Evolutionary conservation across 2,797 vertebrate species (phyloP), one percentile per base, ranked within the genome.

Genomic region (Hoplostethus atlanticus): DNA sequence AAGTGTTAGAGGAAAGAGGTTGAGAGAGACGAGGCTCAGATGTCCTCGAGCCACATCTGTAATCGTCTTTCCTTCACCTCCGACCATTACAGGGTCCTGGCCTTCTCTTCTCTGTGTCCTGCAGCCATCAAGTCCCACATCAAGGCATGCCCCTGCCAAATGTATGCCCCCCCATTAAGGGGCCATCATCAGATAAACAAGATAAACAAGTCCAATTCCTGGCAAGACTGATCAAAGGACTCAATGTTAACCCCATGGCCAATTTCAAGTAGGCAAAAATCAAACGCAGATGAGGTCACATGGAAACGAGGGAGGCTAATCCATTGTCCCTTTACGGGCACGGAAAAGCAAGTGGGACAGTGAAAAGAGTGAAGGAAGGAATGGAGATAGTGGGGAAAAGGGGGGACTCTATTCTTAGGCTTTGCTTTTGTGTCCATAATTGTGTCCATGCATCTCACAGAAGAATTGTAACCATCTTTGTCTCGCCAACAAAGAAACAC

Each of bases 141-240:
- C 93, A 93, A 93, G 92, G 92, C 91, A 89, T 89, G 80, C 55
- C 83, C 77, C 79, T 85, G 78, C 87, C 73, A 88, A 90, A 89
- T 89, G 86, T 79, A 80, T 83, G 85, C 85, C 90, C 88, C 87
- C 85, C 87, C 86, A 92, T 89, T 91, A 92, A 85, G 90, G 86
- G 90, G 84, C 91, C 89, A 90, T 94, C 92, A 93, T 93, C 91
- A 93, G 94, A 95, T 93, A 93, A 94, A 94, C 91, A 91, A 93
- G 91, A 94, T 93, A 94, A 94, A 94, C 92, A 93, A 93, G 91
- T 88, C 88, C 90, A 88, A 93, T 94, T 94, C 88, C 90, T 93
- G 90, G 90, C 89, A 90, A 71, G 74, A 70, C 85, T 90, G 93
- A 95, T 95, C 93, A 95, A 95, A 95, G 93, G 78, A 79, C 81